Evolutionary conservation across 2,888 invertebrate genomes (phyloP).

Genomic region (Nemoura dubitans): DNA sequence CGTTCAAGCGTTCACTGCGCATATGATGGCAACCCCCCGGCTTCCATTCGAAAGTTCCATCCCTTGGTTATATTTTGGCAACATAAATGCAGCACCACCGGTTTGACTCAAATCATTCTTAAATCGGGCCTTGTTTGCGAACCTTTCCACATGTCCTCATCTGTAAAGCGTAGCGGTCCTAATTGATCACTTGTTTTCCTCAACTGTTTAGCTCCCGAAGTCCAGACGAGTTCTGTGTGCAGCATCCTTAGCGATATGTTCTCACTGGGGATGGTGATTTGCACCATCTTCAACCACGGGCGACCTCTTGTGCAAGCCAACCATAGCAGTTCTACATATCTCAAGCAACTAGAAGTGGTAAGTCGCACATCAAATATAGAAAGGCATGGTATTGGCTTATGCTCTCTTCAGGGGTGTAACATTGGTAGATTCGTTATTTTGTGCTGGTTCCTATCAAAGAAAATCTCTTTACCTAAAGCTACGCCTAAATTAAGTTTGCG

Average conservation of each 20-base stretch:
- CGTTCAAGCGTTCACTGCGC: too few relatives aligned
- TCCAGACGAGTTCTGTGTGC: constrained; percentile 82
- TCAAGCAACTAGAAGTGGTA: constrained; percentile 91
- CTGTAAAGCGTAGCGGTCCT: not conserved
- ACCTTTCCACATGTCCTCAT: not conserved
- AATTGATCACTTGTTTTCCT: not conserved
- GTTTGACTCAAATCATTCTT: not conserved
- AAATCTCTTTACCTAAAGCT: too few relatives aligned
- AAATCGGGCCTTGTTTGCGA: not conserved
- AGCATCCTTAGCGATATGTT: constrained; percentile 95
- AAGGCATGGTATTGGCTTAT: too few relatives aligned
- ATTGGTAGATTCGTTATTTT: too few relatives aligned
- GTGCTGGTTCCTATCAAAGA: too few relatives aligned
- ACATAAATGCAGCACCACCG: too few relatives aligned
- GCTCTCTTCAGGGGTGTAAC: too few relatives aligned
- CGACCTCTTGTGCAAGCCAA: constrained; percentile 88
- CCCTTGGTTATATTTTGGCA: constrained; percentile 31
- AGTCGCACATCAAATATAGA: constrained; percentile 19
- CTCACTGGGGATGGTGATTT: constrained; percentile 93
- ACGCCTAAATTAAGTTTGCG: too few relatives aligned
- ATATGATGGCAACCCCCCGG: too few relatives aligned
- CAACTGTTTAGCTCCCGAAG: constrained; percentile 83
- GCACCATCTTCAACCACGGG: constrained; percentile 92
- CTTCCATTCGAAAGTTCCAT: not conserved
- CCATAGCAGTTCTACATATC: constrained; percentile 87